Base-by-base conservation (phyloP, 1,140 invertebrate species). In the Drosophila lini region DNA sequence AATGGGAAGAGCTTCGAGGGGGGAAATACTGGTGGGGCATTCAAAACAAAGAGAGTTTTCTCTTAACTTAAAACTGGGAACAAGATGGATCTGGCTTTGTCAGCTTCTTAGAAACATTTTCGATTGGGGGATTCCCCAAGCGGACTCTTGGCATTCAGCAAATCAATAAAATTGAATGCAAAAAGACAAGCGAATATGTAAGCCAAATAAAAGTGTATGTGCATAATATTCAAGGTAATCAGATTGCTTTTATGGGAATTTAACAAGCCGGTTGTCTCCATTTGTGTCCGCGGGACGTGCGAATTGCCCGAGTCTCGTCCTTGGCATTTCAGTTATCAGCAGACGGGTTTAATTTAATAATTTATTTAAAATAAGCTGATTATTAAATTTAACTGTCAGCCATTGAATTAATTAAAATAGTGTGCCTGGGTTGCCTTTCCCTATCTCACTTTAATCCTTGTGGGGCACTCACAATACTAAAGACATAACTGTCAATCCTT, bases 21-120 rank as follows among this genome's bases (percentile, higher is more conserved):
- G 50, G 48, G 16, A 73, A 67, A 60, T 41, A 61, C 31, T 13
- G 68, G 53, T 64, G 25, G 32, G 19, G 32, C 44, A 76, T 6
- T 8, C 19, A 3, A 3, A 16, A 3, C 19, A 48, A 55, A 75
- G 73, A 75, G 48, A 25, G 13, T 15, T 6, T 32, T 53, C 74
- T 76, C 74, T 76, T 76, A 76, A 76, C 55, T 32, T 32, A 1
- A 41, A 22, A 61, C 34, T 82, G 80, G 80, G 63, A 52, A 64
- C 22, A 41, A 28, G 38, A 50, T 59, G 41, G 8, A 28, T 19
- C 5, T 25, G 6, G 10, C 16, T 22, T 10, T 10, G 10, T 5
- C 13, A 36, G 13, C 19, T 10, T 34, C 13, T 5, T 13, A 31
- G 4, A 2, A 32, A 16, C 5, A 52, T 19, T 32, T 52, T 11